Evolutionary conservation across 2,797 vertebrate species (phyloP), one percentile per base, ranked within the genome.

Genomic region (Arnoldichthys spilopterus): DNA sequence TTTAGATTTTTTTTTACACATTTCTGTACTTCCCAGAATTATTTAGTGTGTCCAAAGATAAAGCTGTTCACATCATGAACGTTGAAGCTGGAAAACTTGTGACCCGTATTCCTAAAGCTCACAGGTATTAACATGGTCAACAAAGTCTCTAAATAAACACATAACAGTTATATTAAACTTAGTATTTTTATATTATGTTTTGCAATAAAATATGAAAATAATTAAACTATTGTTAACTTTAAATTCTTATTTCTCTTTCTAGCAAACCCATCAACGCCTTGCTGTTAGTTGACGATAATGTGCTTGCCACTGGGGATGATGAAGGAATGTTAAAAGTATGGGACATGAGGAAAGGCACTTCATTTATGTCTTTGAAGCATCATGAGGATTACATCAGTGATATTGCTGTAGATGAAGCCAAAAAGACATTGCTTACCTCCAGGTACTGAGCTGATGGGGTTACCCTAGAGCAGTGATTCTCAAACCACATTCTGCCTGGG

Each of bases 361-460:
- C 95, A 0, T 54, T 98, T 81, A 94, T 99, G 96, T 96, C 98
- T 26, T 88, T 96, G 85, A 95, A 92, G 51, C 92, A 98, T 16
- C 97, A 99, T 0, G 95, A 98, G 28, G 98, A 99, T 53, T 99
- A 97, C 85, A 98, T 99, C 85, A 96, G 96, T 1, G 94, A 94
- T 67, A 97, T 99, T 82, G 72, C 93, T 0, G 89, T 97, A 79
- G 98, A 98, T 54, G 87, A 91, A 51, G 92, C 90, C 6, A 96
- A 96, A 89, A 96, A 92, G 88, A 93, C 94, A 80, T 91, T 99
- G 0, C 92, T 99, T 43, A 98, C 96, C 0, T 82, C 97, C 85
- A 97, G 98, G 97, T 98, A 87, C 49, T 9, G 4, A 28, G 45
- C 49, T 58, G 13, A 30, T 40, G 18, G 1, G n/a, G 12, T 12